phyloP scores from a whole-genome alignment of 2,888 invertebrate species.

The Adelognathus sp. region DNA sequence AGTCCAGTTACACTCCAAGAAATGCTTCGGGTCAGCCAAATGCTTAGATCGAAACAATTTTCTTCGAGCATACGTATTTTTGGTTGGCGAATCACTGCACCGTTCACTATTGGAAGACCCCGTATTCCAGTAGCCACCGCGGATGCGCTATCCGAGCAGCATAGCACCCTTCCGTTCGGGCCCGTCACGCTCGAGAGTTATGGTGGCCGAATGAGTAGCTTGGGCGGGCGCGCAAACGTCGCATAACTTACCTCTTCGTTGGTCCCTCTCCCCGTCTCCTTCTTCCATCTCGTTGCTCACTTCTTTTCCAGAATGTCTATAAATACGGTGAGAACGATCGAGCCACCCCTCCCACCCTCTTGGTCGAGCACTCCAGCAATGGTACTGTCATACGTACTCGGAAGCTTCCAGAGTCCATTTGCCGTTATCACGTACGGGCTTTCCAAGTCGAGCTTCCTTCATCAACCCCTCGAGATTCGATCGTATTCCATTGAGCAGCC shows the following conservation, averaged over 20 bases:
- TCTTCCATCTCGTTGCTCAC: conserved; percentile 45
- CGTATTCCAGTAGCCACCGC: conserved; percentile 24
- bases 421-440: conserved; percentile 24
- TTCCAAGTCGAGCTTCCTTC: conserved; percentile 19
- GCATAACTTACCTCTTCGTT: conserved; percentile 79
- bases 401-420: conserved; percentile 37
- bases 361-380: conserved; percentile 19
- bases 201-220: conserved; percentile 79
- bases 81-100: conserved; percentile 20
- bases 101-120: conserved; percentile 7
- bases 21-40: too few species aligned
- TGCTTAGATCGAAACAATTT: background rate
- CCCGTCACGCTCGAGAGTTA: conserved; percentile 79
- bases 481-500: conserved; percentile 18
- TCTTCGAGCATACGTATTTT: too few species aligned
- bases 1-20: too few species aligned
- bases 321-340: conserved; percentile 65
- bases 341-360: conserved; percentile 41
- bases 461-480: conserved; percentile 24
- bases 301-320: conserved; percentile 78
- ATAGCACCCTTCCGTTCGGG: conserved; percentile 78
- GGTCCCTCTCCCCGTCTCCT: conserved; percentile 45
- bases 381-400: conserved; percentile 24
- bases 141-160: conserved; percentile 38
- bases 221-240: conserved; percentile 80